Evolutionary conservation across 2,113 vertebrate genomes (phyloP), one percentile per base, ranked within the genome.

Genomic region (Phylloscopus trochilus): DNA sequence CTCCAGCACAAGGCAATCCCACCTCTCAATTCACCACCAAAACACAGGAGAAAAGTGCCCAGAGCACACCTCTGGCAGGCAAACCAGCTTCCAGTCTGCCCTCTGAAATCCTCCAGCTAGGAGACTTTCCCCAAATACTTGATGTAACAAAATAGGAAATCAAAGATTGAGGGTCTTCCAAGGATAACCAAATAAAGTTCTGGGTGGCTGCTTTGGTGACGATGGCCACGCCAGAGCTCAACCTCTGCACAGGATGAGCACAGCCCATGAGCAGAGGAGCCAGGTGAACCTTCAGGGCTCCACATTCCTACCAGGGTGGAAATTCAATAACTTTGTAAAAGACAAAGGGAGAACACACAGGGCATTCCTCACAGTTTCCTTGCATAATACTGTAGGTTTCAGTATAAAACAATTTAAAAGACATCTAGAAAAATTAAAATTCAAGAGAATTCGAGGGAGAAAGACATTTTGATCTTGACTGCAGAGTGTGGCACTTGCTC

Each of bases 391-490:
- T 0, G 0, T 4, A 47, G 15, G 4, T 82, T 87, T 69, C 37
- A 10, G 23, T 18, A 46, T 8, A 58, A 87, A 95, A 68, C 19
- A 66, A 51, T 8, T 30, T 46, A 78, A 91, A 92, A 16, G 14
- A 52, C 22, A 41, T 27, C 11, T 0, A 37, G 26, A 66, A 60
- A 31, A 78, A 69, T 14, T 2, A 1, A 72, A 79, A 82, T 76
- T 66, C 41, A 43, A 59, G 53, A n/a, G 27, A 85, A 83, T 62
- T 83, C 3, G 0, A 76, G 24, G 37, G 74, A 91, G 55, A 84
- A 78, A 91, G 90, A 75, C 35, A 16, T 90, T 94, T 77, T 73
- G 56, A 63, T 91, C 59, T 44, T 53, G 43, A 55, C 85, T 63
- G 68, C 60, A 23, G 87, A 92, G 60, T 17, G 59, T 30, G 44